Percentiles rank a stretch among this genome's conserved stretches.
These are phyloP conservation scores for Panopea generosa DNA, from an alignment of 2,888 invertebrate species.

Conservation along the genomic window DNA sequence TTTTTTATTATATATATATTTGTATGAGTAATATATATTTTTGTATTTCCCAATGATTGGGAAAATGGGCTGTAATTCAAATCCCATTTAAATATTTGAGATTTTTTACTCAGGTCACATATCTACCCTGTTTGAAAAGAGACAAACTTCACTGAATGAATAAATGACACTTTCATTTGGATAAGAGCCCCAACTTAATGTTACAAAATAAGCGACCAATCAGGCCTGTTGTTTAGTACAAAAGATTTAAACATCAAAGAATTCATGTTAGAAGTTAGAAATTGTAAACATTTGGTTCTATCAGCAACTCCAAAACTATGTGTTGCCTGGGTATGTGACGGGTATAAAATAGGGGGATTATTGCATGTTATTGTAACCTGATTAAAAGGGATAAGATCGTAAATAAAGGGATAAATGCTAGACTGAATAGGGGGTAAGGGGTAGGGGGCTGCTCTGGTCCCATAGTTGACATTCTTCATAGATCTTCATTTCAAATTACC, in stretches of 20 bases:
- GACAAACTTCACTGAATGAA: conserved; percentile 6
- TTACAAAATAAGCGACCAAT: conserved; percentile 14
- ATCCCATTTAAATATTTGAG: conserved; percentile 22
- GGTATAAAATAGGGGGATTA: conserved; percentile 34
- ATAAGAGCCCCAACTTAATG: conserved; percentile 17
- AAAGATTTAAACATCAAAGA: conserved; percentile 32
- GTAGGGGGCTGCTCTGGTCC: conserved; percentile 22
- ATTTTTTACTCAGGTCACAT: conserved; percentile 22
- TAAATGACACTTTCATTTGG: conserved; percentile 30
- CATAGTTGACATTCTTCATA: conserved; percentile 32
- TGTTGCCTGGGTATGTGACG: conserved; percentile 22
- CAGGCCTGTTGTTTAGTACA: conserved; percentile 16
- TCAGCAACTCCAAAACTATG: conserved; percentile 29
- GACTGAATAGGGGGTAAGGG: conserved; percentile 17
- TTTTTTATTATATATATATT: too few relatives aligned
- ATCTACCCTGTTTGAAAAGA: conserved; percentile 19
- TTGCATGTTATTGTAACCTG: conserved; percentile 24
- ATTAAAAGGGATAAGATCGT: conserved; percentile 29
- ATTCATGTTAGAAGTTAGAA: conserved; percentile 12
- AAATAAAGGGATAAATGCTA: conserved; percentile 35
- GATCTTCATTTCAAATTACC: conserved; percentile 25
- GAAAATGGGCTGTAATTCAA: not conserved
- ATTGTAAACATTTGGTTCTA: conserved; percentile 15
- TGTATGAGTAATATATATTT: too few relatives aligned
- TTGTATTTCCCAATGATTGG: too few relatives aligned